Percentiles rank a stretch among this genome's conserved stretches.
Evolutionary conservation across 2,888 invertebrate genomes (phyloP).

Genomic region (Aethes cnicana): DNA sequence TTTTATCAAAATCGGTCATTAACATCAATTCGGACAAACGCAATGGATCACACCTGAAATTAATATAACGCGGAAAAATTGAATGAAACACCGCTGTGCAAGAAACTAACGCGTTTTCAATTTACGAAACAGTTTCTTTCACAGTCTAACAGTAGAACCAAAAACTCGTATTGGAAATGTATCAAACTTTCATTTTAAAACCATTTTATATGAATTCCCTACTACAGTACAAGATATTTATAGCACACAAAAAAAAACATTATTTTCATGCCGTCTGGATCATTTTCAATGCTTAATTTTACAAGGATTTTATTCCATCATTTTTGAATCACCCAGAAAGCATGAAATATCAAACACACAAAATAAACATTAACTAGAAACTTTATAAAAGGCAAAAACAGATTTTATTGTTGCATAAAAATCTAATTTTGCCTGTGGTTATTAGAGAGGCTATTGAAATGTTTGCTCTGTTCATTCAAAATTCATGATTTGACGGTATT

Average conservation of each 20-base stretch:
- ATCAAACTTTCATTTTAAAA: background rate
- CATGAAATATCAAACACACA: background rate
- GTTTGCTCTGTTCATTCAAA: too few species aligned
- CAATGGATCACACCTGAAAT: conserved; percentile 1
- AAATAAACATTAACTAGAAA: background rate
- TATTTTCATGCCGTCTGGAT: background rate
- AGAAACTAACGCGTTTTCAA: background rate
- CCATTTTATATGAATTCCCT: background rate
- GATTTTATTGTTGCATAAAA: background rate
- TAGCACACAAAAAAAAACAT: background rate
- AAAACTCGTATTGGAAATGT: background rate
- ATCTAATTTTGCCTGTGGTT: background rate
- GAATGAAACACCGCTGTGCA: background rate
- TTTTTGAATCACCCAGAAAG: background rate
- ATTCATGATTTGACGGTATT: too few species aligned
- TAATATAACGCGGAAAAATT: background rate
- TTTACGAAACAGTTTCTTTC: background rate
- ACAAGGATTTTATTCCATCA: background rate
- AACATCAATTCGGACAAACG: too few species aligned
- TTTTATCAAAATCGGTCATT: background rate
- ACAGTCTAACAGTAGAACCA: background rate
- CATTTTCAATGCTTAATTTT: too few species aligned
- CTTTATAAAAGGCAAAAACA: background rate
- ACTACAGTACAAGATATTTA: conserved; percentile 6
- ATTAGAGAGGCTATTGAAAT: background rate